Evolutionary conservation across 1,140 invertebrate genomes (phyloP), one percentile per base, ranked within the genome.

Genomic region (Caerostris darwini): DNA sequence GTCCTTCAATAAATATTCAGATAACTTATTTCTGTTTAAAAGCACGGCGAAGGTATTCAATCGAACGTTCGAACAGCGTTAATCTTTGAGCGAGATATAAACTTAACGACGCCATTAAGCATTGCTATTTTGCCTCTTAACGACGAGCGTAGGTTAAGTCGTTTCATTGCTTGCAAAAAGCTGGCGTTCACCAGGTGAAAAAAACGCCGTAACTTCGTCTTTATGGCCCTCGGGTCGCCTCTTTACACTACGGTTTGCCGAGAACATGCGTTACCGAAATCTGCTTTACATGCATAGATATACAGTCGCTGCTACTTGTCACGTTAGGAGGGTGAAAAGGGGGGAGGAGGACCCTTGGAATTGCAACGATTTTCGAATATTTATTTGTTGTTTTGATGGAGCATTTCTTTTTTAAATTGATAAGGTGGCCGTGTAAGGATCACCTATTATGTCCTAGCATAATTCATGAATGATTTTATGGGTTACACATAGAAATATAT

Each of bases 51-150:
- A 58, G 56, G 71, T 90, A 90, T 90, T 90, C 89, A 90, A 90
- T 90, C 89, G 89, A 90, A 90, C 69, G 89, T n/a, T 90, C 69
- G 19, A 50, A 81, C 19, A 90, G 57, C 89, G 19, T 90, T 90
- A 90, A 90, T 90, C 89, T 90, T 90, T 34, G 53, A 14, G 19
- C 54, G 57, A 77, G 89, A 90, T 90, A 90, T 90, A 90, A 90
- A 90, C 89, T 90, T 90, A 90, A 90, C 89, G 89, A 90, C 58
- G 57, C 89, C 89, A 90, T 90, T 90, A 90, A 90, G 69, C 50
- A 90, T 90, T 77, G 89, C 89, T 90, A 90, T 90, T 90, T 90
- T 90, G 67, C 69, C 19, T 90, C 69, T 90, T 90, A 90, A 90
- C 69, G 89, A 77, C 56, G 69, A 56, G 89, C 19, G 19, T 90